Conservation (phyloP, 2,888 invertebrate genomes). For the Pemphredon lugubris region DNA sequence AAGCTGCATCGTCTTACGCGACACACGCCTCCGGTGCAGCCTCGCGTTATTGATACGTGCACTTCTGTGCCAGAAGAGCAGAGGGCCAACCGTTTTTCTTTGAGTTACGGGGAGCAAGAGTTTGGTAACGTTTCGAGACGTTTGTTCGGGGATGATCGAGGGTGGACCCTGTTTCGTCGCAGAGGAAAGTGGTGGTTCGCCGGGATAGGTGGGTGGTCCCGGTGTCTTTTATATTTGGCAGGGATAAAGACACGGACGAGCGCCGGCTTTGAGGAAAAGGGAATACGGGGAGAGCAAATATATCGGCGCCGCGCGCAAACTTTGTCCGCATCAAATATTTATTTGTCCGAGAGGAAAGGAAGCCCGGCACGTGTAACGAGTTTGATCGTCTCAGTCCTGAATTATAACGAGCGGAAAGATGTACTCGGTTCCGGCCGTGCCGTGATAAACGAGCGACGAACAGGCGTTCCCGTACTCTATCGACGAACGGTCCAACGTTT, state of each 20-base stretch:
- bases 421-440: too few relatives aligned
- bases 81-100: slow-evolving; percentile 7
- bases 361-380: too few relatives aligned
- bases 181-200: too few relatives aligned
- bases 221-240: slow-evolving; percentile 38
- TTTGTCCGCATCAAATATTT: too few relatives aligned
- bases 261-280: not conserved
- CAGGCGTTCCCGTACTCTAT: too few relatives aligned
- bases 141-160: slow-evolving; percentile 32
- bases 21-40: slow-evolving; percentile 27
- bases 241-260: not conserved
- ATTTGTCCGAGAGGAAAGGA: too few relatives aligned
- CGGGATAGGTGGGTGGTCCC: too few relatives aligned
- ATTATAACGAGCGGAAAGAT: too few relatives aligned
- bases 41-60: slow-evolving; percentile 44
- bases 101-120: not conserved
- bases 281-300: not conserved
- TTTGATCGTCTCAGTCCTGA: not conserved
- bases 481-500: too few relatives aligned
- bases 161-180: slow-evolving; percentile 3
- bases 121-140: slow-evolving; percentile 15
- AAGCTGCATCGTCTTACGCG: too few relatives aligned
- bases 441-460: too few relatives aligned
- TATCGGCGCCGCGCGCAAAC: too few relatives aligned
- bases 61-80: slow-evolving; percentile 10